phyloP scores from a whole-genome alignment of 2,113 vertebrate genomes.

The Sylvia atricapilla region DNA sequence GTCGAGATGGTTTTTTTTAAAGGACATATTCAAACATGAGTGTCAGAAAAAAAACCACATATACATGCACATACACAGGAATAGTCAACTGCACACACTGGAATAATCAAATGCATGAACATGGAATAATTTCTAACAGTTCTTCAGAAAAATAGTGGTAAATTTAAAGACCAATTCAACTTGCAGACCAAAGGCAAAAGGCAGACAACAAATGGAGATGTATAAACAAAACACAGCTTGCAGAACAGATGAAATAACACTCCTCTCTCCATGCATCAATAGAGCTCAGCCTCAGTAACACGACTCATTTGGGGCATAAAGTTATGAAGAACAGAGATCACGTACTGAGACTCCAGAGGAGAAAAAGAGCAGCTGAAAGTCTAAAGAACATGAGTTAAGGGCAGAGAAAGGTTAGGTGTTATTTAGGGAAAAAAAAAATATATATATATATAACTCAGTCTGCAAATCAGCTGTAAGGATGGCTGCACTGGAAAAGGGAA shows the following conservation, averaged over 20 bases:
- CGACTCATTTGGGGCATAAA: neutral
- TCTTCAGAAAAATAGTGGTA: neutral
- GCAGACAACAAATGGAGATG: neutral
- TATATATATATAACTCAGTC: neutral
- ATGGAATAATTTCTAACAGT: neutral
- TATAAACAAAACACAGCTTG: slow-evolving; percentile 41
- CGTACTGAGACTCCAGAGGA: neutral
- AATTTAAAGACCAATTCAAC: neutral
- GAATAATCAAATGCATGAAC: neutral
- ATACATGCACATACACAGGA: neutral
- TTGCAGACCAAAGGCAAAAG: neutral
- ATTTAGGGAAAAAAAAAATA: neutral
- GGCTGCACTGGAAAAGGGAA: neutral
- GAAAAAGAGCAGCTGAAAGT: neutral
- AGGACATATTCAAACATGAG: neutral
- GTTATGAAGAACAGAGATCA: neutral
- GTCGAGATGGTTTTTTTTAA: neutral
- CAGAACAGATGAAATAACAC: slow-evolving; percentile 28
- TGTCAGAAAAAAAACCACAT: neutral
- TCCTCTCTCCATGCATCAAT: neutral
- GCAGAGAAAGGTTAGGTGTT: neutral
- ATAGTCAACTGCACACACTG: neutral
- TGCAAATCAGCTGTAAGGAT: neutral
- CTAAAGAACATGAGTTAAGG: neutral
- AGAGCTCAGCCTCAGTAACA: neutral